Percentiles rank a stretch among this genome's conserved stretches.
phyloP scores from a whole-genome alignment of 2,797 vertebrate genomes.

The Ctenopoma kingsleyae region DNA sequence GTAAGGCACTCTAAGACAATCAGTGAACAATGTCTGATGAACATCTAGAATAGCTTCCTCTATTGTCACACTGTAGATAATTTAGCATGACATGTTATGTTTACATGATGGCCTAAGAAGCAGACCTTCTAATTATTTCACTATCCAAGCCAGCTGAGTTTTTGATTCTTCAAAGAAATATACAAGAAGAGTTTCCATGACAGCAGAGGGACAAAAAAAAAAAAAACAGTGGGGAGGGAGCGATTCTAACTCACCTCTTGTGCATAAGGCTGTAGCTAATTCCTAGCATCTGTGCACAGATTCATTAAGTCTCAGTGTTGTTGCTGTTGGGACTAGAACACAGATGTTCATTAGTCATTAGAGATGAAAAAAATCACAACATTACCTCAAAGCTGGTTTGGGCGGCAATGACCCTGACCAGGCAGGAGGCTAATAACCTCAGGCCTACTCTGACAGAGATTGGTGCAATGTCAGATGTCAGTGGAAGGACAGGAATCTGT shows the following conservation, averaged over 20 bases:
- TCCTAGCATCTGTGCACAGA: conserved; percentile 9
- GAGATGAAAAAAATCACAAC: neutral
- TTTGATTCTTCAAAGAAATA: no score
- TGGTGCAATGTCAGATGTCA: neutral
- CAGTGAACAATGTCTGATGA: no score
- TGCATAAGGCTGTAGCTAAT: neutral
- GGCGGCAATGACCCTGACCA: neutral
- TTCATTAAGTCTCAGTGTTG: neutral
- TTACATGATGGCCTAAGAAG: no score
- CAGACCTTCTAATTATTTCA: no score
- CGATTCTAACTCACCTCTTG: neutral
- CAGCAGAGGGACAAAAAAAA: no score
- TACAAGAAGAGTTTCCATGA: neutral
- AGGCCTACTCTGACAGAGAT: neutral
- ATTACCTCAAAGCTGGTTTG: neutral
- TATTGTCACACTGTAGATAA: no score
- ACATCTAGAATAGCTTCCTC: no score
- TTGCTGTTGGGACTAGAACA: neutral
- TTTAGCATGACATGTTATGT: no score
- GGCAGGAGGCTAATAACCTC: neutral
- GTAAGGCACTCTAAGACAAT: no score
- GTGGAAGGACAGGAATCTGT: neutral
- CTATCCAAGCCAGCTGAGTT: no score
- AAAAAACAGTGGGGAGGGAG: no score
- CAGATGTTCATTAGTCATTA: conserved; percentile 14